Percentiles rank a stretch among this genome's conserved stretches.
phyloP scores from a whole-genome alignment of 2,113 vertebrate genomes.

The Sakesphorus luctuosus region DNA sequence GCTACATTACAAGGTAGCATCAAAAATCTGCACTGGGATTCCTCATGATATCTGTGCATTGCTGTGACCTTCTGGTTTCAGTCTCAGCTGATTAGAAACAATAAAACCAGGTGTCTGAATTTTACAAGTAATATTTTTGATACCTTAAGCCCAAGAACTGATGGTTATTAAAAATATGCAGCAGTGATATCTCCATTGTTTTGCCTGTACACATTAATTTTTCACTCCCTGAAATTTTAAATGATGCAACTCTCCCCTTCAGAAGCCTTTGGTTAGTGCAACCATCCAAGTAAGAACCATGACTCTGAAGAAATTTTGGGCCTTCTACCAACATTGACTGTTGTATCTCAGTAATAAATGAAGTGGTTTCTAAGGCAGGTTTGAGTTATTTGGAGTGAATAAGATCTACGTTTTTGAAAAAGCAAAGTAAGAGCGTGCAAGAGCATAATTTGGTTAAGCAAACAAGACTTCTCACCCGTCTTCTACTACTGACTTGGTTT shows the following conservation, averaged over 20 bases:
- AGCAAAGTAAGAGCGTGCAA: neutral
- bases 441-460: neutral
- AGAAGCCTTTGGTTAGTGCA: neutral
- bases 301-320: neutral
- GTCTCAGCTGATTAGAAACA: neutral
- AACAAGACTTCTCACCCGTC: neutral
- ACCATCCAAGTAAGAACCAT: neutral
- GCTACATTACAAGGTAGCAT: neutral
- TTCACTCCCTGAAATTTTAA: neutral
- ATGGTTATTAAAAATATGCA: neutral
- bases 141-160: neutral
- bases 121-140: conserved; percentile 47
- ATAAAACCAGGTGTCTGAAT: conserved; percentile 20
- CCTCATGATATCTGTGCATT: neutral
- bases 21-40: neutral
- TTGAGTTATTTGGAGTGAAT: neutral
- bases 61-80: conserved; percentile 27
- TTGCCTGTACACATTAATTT: neutral
- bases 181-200: neutral
- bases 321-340: neutral
- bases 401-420: neutral
- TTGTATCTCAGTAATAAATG: neutral
- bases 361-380: neutral
- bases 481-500: neutral
- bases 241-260: neutral